Conservation (phyloP, 2,888 invertebrate genomes). For the Omphaloscelis lunosa region DNA sequence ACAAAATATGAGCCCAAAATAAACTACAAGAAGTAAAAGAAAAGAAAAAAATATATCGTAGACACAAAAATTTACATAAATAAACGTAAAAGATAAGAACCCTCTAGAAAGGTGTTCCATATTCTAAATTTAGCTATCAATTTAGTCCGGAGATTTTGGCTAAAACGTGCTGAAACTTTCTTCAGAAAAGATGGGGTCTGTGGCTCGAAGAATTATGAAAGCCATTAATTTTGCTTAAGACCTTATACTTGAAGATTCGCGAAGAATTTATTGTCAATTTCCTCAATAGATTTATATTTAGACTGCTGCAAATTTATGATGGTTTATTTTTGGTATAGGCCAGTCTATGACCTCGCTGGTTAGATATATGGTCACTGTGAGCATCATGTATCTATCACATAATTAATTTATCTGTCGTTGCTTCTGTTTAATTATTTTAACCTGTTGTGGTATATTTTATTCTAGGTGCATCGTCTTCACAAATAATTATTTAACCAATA, state of each 20-base stretch:
- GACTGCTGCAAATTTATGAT: slow-evolving; percentile 9
- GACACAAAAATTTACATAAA: slow-evolving; percentile 8
- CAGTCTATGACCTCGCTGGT: neutral
- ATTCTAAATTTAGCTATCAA: slow-evolving; percentile 40
- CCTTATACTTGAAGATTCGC: slow-evolving; percentile 55
- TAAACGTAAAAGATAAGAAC: slow-evolving; percentile 7
- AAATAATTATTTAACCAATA: too few relatives aligned
- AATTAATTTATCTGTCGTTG: too few relatives aligned
- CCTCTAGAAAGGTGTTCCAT: slow-evolving; percentile 6
- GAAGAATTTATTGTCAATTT: slow-evolving; percentile 51
- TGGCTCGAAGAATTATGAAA: slow-evolving; percentile 58
- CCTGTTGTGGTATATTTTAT: too few relatives aligned
- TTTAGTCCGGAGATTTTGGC: slow-evolving; percentile 17
- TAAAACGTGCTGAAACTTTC: slow-evolving; percentile 46
- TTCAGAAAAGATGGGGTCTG: slow-evolving; percentile 34
- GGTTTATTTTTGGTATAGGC: neutral
- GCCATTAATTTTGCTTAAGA: slow-evolving; percentile 65
- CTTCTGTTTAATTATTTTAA: too few relatives aligned
- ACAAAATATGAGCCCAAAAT: slow-evolving; percentile 15
- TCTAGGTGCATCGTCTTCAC: too few relatives aligned
- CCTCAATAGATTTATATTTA: slow-evolving; percentile 37
- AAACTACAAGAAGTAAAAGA: neutral
- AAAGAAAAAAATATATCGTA: neutral
- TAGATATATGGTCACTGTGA: neutral
- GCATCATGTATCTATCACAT: too few relatives aligned